A percentile compares a stretch with the other conserved stretches of the same genome.
Conservation (phyloP, 2,797 vertebrate species). For the Urophycis tenuis region DNA sequence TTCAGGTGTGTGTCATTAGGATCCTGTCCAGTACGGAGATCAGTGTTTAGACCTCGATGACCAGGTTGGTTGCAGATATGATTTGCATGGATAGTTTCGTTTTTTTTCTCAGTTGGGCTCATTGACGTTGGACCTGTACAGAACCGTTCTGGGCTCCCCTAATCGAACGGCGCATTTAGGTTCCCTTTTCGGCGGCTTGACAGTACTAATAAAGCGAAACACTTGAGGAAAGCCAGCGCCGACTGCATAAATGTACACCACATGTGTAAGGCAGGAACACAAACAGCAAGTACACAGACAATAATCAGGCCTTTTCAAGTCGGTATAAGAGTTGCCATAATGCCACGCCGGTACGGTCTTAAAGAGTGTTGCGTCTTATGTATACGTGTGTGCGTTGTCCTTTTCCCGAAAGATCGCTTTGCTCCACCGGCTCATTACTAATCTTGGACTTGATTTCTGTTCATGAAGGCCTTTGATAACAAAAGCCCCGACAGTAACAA, state of each 20-base stretch:
- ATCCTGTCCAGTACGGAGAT: not conserved
- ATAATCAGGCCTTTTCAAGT: not conserved
- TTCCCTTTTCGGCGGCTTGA: not conserved
- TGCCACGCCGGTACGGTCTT: not conserved
- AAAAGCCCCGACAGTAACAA: not conserved
- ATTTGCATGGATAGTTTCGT: not conserved
- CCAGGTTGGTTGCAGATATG: not conserved
- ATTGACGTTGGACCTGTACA: not conserved
- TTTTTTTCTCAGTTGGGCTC: not conserved
- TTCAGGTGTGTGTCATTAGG: not conserved
- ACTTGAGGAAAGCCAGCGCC: conserved; percentile 1
- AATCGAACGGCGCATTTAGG: not conserved
- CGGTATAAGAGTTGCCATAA: not conserved
- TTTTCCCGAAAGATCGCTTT: not conserved
- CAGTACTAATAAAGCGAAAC: conserved; percentile 1
- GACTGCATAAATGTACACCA: conserved; percentile 9
- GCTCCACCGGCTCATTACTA: not conserved
- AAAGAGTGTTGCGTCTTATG: not conserved
- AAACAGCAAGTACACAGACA: conserved; percentile 4
- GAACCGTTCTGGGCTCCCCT: not conserved
- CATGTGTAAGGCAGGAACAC: conserved; percentile 1
- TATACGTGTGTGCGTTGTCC: not conserved
- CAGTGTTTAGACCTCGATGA: not conserved
- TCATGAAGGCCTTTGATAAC: not conserved
- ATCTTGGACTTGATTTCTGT: not conserved